A percentile compares a stretch with the other conserved stretches of the same genome.
phyloP scores from a whole-genome alignment of 2,113 vertebrate species.

The Spea multiplicata region DNA sequence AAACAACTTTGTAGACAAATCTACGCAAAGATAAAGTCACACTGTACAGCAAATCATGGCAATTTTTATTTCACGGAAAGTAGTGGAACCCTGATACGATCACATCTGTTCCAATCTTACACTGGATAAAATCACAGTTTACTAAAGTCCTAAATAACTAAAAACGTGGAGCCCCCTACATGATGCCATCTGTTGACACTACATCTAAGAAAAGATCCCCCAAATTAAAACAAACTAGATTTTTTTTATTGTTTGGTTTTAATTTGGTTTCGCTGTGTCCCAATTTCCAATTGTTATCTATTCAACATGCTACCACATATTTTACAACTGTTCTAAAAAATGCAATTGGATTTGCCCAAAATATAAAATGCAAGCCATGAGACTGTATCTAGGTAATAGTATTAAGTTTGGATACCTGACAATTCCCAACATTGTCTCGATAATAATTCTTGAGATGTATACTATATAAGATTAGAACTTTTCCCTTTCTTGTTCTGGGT shows the following conservation, averaged over 20 bases:
- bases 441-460: no score
- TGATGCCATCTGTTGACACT: constrained; percentile 77
- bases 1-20: constrained; percentile 74
- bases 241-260: background rate
- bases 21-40: constrained; percentile 74
- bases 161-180: constrained; percentile 82
- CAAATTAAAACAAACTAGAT: constrained; percentile 21
- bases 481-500: no score
- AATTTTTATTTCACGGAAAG: constrained; percentile 78
- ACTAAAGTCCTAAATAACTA: constrained; percentile 84
- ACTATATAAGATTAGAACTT: no score
- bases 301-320: background rate
- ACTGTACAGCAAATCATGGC: constrained; percentile 81
- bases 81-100: constrained; percentile 82
- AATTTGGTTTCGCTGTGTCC: background rate
- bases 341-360: no score
- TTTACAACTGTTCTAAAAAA: no score
- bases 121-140: constrained; percentile 83
- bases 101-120: constrained; percentile 85
- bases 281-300: background rate
- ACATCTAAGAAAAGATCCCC: constrained; percentile 69
- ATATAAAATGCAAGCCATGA: no score
- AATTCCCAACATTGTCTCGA: no score
- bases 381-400: no score
- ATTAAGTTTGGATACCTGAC: no score